Base-by-base conservation (phyloP, 92 coral and sea anemone genomes). In the Siderastrea siderea region DNA sequence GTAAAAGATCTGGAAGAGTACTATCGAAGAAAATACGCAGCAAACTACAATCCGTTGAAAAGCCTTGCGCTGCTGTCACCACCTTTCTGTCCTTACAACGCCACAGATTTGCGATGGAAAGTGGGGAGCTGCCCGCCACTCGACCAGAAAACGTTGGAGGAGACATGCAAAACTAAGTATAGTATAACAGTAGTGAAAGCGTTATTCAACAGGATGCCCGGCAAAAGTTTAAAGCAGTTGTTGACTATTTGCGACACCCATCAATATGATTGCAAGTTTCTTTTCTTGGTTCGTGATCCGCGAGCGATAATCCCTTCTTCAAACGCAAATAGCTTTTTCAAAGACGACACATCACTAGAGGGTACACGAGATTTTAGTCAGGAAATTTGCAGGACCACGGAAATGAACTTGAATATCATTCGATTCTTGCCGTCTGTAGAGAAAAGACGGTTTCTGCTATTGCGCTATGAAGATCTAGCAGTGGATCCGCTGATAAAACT, bases 401-500 rank as follows among this genome's bases (percentile, higher is more conserved):
- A 78, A 49, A 19, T 17, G 38, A 26, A 26, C 38, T 26, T 26
- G 38, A 26, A 26, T 26, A 26, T 26, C 38, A 26, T 26, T 26
- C 11, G 78, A 86, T 44, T 47, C 48, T 61, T 86, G 65, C 5
- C n/a, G 8, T 63, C 90, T 5, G 47, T 1, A 7, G 26, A 15
- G 67, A 61, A 68, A n/a, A 44, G 50, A 17, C 75, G 77, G 5
- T 49, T 86, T 57, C 63, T 63, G 90, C 45, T 86, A 19, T 49
- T 64, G 46, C 90, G 90, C 9, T 86, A 86, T 15, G 90, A 86
- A 60, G 90, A 86, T 58, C 68, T 86, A 47, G 90, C 90, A 26
- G 61, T 11, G 11, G 50, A 86, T 58, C 90, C 90, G 13, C 5
- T 86, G 15, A 58, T 64, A 44, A 55, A 65, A 12, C 50, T 86